A percentile compares a stretch with the other conserved stretches of the same genome.
These are phyloP conservation scores for Darevskia mixta DNA, from an alignment of 2,797 vertebrate genomes.

Conservation along the genomic window DNA sequence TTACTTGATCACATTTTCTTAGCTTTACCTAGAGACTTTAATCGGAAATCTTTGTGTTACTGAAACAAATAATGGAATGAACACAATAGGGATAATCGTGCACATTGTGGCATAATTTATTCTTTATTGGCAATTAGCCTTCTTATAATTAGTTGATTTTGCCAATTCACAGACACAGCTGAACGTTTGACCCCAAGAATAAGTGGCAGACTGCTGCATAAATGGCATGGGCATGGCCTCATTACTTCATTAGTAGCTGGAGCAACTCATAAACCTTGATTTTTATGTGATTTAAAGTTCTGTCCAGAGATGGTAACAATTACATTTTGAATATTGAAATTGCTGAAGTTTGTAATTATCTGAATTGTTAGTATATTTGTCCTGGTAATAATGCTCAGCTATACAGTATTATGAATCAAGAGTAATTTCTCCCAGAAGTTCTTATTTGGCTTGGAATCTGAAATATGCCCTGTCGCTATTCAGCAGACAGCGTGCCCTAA, in stretches of 20 bases:
- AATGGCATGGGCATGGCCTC: not conserved
- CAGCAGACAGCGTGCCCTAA: not conserved
- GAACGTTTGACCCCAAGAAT: not conserved
- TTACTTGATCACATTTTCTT: not conserved
- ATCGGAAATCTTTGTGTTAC: not conserved
- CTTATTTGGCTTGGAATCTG: not conserved
- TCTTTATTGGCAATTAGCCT: not conserved
- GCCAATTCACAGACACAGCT: not conserved
- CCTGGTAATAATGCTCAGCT: not conserved
- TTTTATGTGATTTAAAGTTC: not conserved
- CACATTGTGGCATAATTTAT: not conserved
- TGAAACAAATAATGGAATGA: not conserved
- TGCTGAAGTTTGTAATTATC: not conserved
- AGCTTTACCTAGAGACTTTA: not conserved
- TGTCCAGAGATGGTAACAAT: not conserved
- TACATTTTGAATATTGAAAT: not conserved
- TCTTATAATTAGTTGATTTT: not conserved
- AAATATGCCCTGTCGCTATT: not conserved
- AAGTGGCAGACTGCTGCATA: not conserved
- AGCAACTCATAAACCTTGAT: not conserved
- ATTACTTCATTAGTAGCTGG: not conserved
- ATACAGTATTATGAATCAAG: not conserved
- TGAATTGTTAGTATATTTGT: not conserved
- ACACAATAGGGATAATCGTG: not conserved
- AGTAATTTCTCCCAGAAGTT: not conserved